Base-by-base conservation (phyloP, 2,888 invertebrate genomes). In the Slavum lentiscoides region DNA sequence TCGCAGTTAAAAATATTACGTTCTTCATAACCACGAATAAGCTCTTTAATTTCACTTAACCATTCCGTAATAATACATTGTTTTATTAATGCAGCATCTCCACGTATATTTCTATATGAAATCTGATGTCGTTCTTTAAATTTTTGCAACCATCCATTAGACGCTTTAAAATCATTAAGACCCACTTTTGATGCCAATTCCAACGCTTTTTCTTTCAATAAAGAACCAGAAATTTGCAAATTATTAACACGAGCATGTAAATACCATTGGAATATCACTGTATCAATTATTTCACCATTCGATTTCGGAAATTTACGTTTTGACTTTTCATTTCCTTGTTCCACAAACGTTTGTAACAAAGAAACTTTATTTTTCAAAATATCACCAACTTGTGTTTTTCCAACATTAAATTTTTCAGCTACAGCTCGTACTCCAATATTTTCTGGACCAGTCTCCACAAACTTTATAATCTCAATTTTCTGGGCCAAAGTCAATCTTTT, bases 131-230 rank as follows among this genome's bases (percentile, higher is more conserved):
- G 9, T 43, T 43, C 43, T 43, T 43, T 43, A 83, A 82, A 58
- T 74, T 76, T 30, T 17, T 77, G 73, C n/a, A 83, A 64, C 74
- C 82, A 83, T 17, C 77, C 82, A 58, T 58, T 77, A 21, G 80
- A 83, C 30, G 82, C 83, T 64, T 83, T 83, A 67, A 83, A 83
- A 67, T 75, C 68, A 75, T 62, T 69, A 8, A 82, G 67, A n/a
- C 74, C 80, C 7, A 82, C 53, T 61, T 76, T 37, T 9, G 43
- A 59, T 76, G 75, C 69, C 21, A 82, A 61, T 53, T 82, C 68
- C 37, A 76, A 62, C 21, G 69, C 75, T 82, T 82, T 62, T 62
- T 49, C 30, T 69, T 76, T 75, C 21, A 82, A 49, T 30, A 82
- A 21, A 19, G 62, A 23, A 59, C 82, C 82, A 4, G 61, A 70